Evolutionary conservation across 2,888 invertebrate genomes (phyloP).

Genomic region (Nebria salina): DNA sequence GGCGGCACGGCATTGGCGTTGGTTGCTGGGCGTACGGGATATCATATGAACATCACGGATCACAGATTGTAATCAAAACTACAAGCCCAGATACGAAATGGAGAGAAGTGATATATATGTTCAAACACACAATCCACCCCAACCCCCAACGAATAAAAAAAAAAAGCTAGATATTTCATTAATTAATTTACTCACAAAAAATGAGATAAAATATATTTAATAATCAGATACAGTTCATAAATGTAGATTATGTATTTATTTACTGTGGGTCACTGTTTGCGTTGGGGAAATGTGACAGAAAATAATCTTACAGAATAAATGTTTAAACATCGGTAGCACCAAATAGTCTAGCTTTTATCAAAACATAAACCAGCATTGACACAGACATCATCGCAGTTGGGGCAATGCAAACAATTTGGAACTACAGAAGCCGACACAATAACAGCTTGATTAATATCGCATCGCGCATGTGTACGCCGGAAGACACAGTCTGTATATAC

Average conservation of each 20-base stretch:
- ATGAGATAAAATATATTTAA: not conserved
- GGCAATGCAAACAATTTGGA: slow-evolving; percentile 34
- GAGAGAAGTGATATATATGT: not conserved
- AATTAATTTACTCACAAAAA: too few species aligned
- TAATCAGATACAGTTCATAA: not conserved
- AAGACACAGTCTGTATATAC: not conserved
- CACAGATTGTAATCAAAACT: slow-evolving; percentile 46
- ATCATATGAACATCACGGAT: slow-evolving; percentile 45
- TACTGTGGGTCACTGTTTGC: not conserved
- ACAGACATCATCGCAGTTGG: slow-evolving; percentile 15
- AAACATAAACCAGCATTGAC: slow-evolving; percentile 8
- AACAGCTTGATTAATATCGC: slow-evolving; percentile 23
- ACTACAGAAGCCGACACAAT: slow-evolving; percentile 30
- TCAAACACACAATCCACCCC: not conserved
- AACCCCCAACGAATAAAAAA: too few species aligned
- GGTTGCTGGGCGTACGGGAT: slow-evolving; percentile 3
- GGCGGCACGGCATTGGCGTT: not conserved
- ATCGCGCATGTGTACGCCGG: not conserved
- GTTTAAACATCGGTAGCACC: slow-evolving; percentile 43
- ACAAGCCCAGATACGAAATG: not conserved
- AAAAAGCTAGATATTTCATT: too few species aligned
- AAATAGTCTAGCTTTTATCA: slow-evolving; percentile 45
- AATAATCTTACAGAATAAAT: slow-evolving; percentile 42
- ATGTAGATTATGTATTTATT: not conserved
- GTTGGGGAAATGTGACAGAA: slow-evolving; percentile 17